Percentiles rank a stretch among this genome's conserved stretches.
These are phyloP conservation scores for Sebastes minor DNA, from an alignment of 2,797 vertebrate species.

Conservation along the genomic window DNA sequence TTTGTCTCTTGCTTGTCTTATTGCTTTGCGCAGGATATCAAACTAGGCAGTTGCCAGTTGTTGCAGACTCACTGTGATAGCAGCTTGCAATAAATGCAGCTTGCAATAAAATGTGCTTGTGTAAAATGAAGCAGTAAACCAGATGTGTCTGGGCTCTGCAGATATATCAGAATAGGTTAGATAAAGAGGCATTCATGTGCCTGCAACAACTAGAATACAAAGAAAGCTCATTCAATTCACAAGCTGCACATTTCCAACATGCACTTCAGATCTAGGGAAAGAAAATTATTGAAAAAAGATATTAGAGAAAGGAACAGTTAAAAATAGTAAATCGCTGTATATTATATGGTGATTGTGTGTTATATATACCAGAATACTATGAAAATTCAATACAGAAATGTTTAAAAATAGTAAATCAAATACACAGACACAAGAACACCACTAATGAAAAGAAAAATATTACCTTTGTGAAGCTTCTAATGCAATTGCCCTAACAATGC, in stretches of 20 bases:
- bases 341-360: too few species aligned
- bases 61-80: neutral
- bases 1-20: slow-evolving; percentile 41
- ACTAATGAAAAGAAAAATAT: neutral
- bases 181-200: neutral
- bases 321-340: neutral
- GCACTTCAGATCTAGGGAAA: neutral
- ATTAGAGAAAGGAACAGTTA: neutral
- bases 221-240: neutral
- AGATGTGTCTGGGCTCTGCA: neutral
- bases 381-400: too few species aligned
- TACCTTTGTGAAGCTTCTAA: too few species aligned
- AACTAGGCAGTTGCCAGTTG: neutral
- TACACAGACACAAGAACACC: neutral
- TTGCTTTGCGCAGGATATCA: slow-evolving; percentile 22
- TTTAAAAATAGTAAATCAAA: neutral
- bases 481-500: neutral
- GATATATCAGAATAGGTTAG: neutral
- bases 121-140: slow-evolving; percentile 28
- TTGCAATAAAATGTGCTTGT: slow-evolving; percentile 19
- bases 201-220: neutral
- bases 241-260: neutral
- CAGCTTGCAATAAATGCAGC: slow-evolving; percentile 16
- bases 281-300: neutral
- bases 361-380: too few species aligned